phyloP scores from a whole-genome alignment of 2,797 vertebrate genomes.

The Bradypus variegatus region DNA sequence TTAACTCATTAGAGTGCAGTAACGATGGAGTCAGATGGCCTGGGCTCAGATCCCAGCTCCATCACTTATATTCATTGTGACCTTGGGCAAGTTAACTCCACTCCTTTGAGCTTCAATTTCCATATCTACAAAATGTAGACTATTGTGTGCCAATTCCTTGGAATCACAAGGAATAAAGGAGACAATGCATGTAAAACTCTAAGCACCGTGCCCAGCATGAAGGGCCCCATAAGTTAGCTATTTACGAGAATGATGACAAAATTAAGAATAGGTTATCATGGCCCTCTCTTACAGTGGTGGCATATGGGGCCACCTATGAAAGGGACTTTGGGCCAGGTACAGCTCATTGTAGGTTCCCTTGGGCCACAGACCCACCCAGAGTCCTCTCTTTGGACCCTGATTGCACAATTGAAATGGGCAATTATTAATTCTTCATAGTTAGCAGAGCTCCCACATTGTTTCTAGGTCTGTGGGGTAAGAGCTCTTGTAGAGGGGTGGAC shows the following conservation, averaged over 20 bases:
- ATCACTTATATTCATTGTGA: not conserved
- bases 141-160: not conserved
- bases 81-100: not conserved
- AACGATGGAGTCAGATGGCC: not conserved
- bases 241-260: not conserved
- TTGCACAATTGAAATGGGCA: not conserved
- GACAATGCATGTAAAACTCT: not conserved
- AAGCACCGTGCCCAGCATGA: not conserved
- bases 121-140: no score
- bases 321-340: not conserved
- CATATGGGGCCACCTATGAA: not conserved
- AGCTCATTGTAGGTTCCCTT: not conserved
- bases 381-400: not conserved
- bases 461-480: not conserved
- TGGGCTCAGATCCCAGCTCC: not conserved
- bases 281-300: not conserved
- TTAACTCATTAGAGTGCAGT: not conserved
- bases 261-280: not conserved
- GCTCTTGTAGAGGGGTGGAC: no score
- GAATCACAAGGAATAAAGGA: not conserved
- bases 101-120: not conserved
- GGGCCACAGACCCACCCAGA: not conserved
- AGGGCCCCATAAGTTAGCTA: not conserved
- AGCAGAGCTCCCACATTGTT: accelerated
- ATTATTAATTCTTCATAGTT: no score